Evolutionary conservation across 2,113 vertebrate genomes (phyloP), one percentile per base, ranked within the genome.

Genomic region (Zingel zingel): DNA sequence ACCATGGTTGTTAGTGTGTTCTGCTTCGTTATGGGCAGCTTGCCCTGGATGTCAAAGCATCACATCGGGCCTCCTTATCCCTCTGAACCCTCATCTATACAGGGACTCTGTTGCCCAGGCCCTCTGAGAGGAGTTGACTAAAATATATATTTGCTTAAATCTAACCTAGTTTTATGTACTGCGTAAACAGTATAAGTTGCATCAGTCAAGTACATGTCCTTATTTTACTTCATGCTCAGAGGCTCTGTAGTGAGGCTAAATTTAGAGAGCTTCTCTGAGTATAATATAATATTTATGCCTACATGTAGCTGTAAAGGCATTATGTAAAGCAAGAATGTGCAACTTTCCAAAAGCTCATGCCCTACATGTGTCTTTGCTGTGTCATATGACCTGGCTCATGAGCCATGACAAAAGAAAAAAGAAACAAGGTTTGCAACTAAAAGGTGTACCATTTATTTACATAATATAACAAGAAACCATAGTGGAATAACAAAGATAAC

Each of bases 151-250:
- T 74, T 63, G 59, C 53, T 69, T 23, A 14, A 12, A 67, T 84
- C 53, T 85, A 82, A 64, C 80, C 79, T 63, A 84, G 65, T 84
- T 89, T 83, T 51, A 73, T 78, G 58, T 25, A 25, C 62, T 77
- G 56, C 6, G 25, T 64, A 43, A 30, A 81, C 43, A 75, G 21
- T 76, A 61, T 50, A 79, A 36, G 56, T 75, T 62, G 21, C 48
- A 82, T 68, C 85, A 84, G 53, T 89, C 59, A 77, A 82, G 73
- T 78, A 57, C 36, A 43, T 81, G 82, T 80, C 79, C 73, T 83
- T 77, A 67, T 82, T 85, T 84, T 43, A 65, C 77, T 57, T 71
- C 15, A 48, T 66, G 23, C 67, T 87, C 65, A 58, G 64, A 80
- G 63, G 25, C 73, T 84, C 50, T 77, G 43, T 68, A 56, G 73